Conservation (phyloP, 2,113 vertebrate genomes). For the Peromyscus leucopus region DNA sequence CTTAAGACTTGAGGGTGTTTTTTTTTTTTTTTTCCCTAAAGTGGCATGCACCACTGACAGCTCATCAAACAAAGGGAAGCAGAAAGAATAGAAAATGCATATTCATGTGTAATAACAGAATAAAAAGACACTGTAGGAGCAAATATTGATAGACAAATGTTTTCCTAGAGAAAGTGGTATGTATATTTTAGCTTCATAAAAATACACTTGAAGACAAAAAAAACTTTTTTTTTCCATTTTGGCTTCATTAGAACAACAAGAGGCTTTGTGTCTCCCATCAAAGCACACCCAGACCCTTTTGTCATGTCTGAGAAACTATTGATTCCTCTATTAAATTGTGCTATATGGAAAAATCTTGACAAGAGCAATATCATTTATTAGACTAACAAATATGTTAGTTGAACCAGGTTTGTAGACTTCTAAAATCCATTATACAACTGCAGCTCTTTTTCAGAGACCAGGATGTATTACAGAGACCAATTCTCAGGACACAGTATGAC, state of each 20-base stretch:
- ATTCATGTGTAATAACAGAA: conserved; percentile 78
- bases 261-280: conserved; percentile 78
- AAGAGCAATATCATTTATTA: conserved; percentile 85
- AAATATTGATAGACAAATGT: conserved; percentile 77
- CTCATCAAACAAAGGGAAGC: conserved; percentile 49
- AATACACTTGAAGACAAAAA: conserved; percentile 68
- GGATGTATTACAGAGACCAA: conserved; percentile 83
- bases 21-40: neutral
- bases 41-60: conserved; percentile 4
- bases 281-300: conserved; percentile 71
- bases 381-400: conserved; percentile 85
- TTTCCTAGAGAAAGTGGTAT: conserved; percentile 75
- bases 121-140: conserved; percentile 59
- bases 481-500: conserved; percentile 78
- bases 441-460: conserved; percentile 78
- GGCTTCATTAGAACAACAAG: conserved; percentile 80
- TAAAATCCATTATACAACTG: conserved; percentile 82
- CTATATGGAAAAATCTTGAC: conserved; percentile 85
- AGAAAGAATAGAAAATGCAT: conserved; percentile 72
- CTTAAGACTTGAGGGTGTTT: neutral
- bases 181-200: conserved; percentile 82
- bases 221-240: conserved; percentile 66
- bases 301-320: conserved; percentile 82
- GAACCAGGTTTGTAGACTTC: conserved; percentile 83
- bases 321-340: conserved; percentile 85